Conservation (phyloP, 2,888 invertebrate genomes). For the Trisateles emortualis region DNA sequence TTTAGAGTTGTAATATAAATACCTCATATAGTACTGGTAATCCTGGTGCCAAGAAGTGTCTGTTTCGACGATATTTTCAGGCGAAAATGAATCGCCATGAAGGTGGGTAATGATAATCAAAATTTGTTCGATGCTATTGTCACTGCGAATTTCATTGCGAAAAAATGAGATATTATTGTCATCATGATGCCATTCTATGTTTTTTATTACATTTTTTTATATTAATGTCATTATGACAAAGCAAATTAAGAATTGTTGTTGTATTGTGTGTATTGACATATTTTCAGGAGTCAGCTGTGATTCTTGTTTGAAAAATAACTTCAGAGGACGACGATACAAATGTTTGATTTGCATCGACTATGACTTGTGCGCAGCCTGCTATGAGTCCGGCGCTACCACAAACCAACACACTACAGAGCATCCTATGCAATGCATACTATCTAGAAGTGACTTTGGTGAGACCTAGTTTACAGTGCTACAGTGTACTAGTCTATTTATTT, state of each 20-base stretch:
- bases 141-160: slow-evolving; percentile 73
- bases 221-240: slow-evolving; percentile 34
- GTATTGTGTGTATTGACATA: slow-evolving; percentile 69
- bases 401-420: slow-evolving; percentile 98
- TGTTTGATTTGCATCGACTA: slow-evolving; percentile 99
- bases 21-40: slow-evolving; percentile 81
- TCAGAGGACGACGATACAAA: slow-evolving; percentile 98
- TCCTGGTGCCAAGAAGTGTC: slow-evolving; percentile 82
- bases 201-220: slow-evolving; percentile 38
- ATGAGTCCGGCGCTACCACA: slow-evolving; percentile 96
- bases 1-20: slow-evolving; percentile 85
- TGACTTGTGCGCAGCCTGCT: slow-evolving; percentile 98
- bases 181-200: slow-evolving; percentile 44
- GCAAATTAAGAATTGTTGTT: slow-evolving; percentile 54
- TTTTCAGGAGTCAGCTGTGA: slow-evolving; percentile 99
- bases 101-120: slow-evolving; percentile 91
- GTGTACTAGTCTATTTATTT: slow-evolving; percentile 12
- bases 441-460: slow-evolving; percentile 97
- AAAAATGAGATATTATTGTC: slow-evolving; percentile 58
- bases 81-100: slow-evolving; percentile 97
- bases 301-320: slow-evolving; percentile 99
- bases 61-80: slow-evolving; percentile 79
- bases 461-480: slow-evolving; percentile 35
- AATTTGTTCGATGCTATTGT: slow-evolving; percentile 85
- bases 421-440: slow-evolving; percentile 99